These are phyloP conservation scores for Drymodes brunneopygia DNA, from an alignment of 2,113 vertebrate genomes.

Conservation along the genomic window DNA sequence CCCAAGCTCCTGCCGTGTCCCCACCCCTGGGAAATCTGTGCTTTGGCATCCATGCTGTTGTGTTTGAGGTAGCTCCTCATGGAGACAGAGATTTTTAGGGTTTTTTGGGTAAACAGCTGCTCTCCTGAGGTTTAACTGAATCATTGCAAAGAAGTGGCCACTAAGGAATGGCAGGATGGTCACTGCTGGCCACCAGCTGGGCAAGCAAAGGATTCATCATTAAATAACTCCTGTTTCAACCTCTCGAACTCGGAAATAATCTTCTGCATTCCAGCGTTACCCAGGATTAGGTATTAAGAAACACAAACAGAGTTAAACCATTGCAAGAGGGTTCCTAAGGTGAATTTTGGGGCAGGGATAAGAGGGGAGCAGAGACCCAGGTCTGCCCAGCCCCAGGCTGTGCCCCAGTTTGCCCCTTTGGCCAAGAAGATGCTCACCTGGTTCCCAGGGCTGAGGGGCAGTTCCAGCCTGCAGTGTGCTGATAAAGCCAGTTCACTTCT, in stretches of 20 bases:
- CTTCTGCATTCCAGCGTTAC: not conserved
- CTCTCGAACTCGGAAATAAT: not conserved
- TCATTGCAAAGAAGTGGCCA: not conserved
- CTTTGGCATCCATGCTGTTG: fast-evolving
- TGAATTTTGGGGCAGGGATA: not conserved
- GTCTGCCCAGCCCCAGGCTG: not conserved
- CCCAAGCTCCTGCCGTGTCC: not conserved
- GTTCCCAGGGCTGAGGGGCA: not conserved
- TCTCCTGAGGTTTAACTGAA: not conserved
- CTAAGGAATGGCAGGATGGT: not conserved
- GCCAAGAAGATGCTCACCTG: not conserved
- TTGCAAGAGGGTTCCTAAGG: not conserved
- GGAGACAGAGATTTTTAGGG: not conserved
- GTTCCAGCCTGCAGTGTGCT: not conserved
- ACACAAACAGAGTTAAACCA: not conserved
- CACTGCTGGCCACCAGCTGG: not conserved
- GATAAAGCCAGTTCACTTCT: not conserved
- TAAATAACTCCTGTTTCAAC: not conserved
- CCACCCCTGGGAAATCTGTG: not conserved
- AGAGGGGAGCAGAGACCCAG: not conserved
- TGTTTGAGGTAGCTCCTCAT: not conserved
- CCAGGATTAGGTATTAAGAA: not conserved
- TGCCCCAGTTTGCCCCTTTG: not conserved
- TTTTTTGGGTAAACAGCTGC: not conserved
- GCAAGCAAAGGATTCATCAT: not conserved